Evolutionary conservation across 2,797 vertebrate genomes (phyloP), one percentile per base, ranked within the genome.

Genomic region (Pseudopleuronectes americanus): DNA sequence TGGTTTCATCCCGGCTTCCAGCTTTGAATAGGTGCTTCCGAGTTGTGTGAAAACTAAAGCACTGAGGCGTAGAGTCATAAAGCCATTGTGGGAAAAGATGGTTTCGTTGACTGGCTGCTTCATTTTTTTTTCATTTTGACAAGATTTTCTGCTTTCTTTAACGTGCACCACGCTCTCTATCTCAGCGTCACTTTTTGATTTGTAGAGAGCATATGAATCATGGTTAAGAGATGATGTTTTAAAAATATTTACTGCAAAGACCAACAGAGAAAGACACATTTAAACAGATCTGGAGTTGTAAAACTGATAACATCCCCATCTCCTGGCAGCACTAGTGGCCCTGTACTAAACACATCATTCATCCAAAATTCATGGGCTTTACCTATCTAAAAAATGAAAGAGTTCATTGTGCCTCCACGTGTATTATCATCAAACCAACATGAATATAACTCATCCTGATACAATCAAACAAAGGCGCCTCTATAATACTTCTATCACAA

Each of bases 1-100:
- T 89, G 86, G 87, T 93, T 92, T 93, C 92, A 88, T 87, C 89
- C 85, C 78, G 86, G 85, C 77, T 87, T 77, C 83, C 64, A 87
- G 75, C 51, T 28, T 70, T 91, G 83, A 91, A 92, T 91, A 84
- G 89, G 74, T 63, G 48, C 21, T 73, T 73, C 76, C 49, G 76
- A 70, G 77, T 80, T 63, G 75, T 85, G 84, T 85, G 73, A 81
- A 89, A 83, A 82, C 80, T 76, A 74, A 85, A 85, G 78, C 72
- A 86, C 84, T 87, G 85, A 81, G 80, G 33, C 14, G 53, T 21
- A 64, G 63, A 84, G 73, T 84, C 86, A 77, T 6, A 64, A 17
- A 82, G 72, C 41, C 67, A 71, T 85, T 88, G 88, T 90, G 88
- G 79, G 85, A 79, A 88, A 45, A 68, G 64, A 65, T 74, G 76